Percentiles rank a stretch among this genome's conserved stretches.
Conservation (phyloP, 2,797 vertebrate species). For the Perodicticus potto region DNA sequence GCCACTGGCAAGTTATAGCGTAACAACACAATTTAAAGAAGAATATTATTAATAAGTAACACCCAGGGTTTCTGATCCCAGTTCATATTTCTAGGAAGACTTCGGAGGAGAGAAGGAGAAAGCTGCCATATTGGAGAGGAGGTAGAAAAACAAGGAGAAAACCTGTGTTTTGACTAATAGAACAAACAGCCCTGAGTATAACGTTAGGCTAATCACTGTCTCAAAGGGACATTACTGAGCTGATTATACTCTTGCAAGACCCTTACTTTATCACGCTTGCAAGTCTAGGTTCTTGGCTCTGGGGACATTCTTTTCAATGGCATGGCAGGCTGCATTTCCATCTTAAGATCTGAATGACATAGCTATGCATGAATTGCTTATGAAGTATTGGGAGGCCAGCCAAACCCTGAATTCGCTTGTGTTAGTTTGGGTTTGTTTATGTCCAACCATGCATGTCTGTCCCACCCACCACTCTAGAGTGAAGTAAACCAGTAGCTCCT, state of each 20-base stretch:
- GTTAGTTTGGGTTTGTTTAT: slow-evolving; percentile 54
- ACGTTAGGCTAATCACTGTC: not conserved
- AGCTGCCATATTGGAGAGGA: not conserved
- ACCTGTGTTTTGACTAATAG: not conserved
- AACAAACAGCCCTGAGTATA: not conserved
- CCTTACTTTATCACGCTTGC: not conserved
- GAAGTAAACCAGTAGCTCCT: not conserved
- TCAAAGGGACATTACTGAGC: not conserved
- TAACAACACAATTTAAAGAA: not conserved
- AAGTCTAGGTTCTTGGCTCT: not conserved
- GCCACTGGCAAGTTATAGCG: not conserved
- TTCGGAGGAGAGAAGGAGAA: not conserved
- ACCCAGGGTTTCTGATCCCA: not conserved
- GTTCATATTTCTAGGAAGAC: not conserved
- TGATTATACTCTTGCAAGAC: not conserved
- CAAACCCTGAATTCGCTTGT: slow-evolving; percentile 49
- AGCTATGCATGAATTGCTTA: slow-evolving; percentile 77
- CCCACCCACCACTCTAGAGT: not conserved
- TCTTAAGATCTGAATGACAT: slow-evolving; percentile 73
- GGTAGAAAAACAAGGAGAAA: not conserved
- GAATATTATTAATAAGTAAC: not conserved
- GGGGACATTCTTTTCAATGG: slow-evolving; percentile 12
- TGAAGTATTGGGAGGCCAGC: slow-evolving; percentile 72
- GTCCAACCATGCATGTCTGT: not conserved
- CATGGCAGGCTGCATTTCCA: slow-evolving; percentile 62